Conservation (phyloP, 2,888 invertebrate species). For the Incurvaria masculella region DNA sequence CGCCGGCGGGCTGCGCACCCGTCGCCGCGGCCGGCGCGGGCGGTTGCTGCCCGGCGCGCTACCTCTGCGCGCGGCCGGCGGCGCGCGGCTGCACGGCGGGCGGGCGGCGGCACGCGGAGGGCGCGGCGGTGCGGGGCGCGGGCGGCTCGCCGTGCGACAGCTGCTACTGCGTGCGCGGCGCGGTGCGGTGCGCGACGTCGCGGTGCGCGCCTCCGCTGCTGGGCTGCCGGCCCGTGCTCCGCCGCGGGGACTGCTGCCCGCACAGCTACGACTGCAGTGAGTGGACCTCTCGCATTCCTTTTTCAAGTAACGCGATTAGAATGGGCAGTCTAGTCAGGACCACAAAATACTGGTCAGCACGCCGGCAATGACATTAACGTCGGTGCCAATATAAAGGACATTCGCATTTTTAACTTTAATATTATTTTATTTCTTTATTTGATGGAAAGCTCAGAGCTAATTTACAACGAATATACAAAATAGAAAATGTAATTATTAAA, state of each 20-base stretch:
- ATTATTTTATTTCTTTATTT: too few relatives aligned
- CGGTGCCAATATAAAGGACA: too few relatives aligned
- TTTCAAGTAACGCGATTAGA: too few relatives aligned
- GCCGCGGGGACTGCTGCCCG: slow-evolving; percentile 78
- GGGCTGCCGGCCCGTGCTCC: slow-evolving; percentile 73
- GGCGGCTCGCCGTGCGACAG: slow-evolving; percentile 67
- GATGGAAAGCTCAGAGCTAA: too few relatives aligned
- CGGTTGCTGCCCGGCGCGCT: slow-evolving; percentile 75
- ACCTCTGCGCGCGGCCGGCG: slow-evolving; percentile 60
- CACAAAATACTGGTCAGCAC: too few relatives aligned
- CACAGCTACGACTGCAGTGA: slow-evolving; percentile 75
- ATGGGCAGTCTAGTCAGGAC: too few relatives aligned
- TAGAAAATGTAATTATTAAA: too few relatives aligned
- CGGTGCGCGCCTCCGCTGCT: slow-evolving; percentile 72
- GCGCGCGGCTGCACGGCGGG: slow-evolving; percentile 68
- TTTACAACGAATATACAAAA: too few relatives aligned
- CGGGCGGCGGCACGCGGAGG: slow-evolving; percentile 62
- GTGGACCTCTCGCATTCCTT: too few relatives aligned
- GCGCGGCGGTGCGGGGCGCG: slow-evolving; percentile 51
- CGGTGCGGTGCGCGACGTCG: slow-evolving; percentile 69
- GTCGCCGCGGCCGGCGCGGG: slow-evolving; percentile 55
- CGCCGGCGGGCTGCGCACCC: slow-evolving; percentile 68
- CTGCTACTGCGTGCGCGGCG: slow-evolving; percentile 76
- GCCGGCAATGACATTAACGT: too few relatives aligned
- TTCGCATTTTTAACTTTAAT: too few relatives aligned